Conservation (phyloP, 1,140 invertebrate species). For the Brachionus angularis region DNA sequence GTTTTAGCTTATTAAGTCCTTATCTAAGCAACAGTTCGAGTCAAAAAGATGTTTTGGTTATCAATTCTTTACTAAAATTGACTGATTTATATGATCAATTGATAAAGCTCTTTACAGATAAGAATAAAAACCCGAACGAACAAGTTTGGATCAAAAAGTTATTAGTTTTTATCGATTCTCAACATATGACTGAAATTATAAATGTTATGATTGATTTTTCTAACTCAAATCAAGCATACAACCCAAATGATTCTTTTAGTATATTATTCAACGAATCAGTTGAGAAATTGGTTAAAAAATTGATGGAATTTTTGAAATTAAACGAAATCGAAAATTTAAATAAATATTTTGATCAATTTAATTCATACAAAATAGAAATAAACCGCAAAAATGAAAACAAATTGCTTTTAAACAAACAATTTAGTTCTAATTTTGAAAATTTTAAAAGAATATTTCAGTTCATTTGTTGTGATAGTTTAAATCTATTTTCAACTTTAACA, state of each 20-base stretch:
- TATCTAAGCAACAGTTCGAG: not conserved
- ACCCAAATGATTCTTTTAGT: no score
- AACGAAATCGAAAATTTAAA: slow-evolving; percentile 18
- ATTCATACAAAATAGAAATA: slow-evolving; percentile 7
- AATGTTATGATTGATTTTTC: not conserved
- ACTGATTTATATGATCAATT: not conserved
- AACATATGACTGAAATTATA: not conserved
- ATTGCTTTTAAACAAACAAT: not conserved
- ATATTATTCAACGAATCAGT: not conserved
- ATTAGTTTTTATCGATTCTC: not conserved
- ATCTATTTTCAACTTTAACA: not conserved
- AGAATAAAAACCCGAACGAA: not conserved
- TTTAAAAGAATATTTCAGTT: slow-evolving; percentile 25
- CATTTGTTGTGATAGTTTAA: not conserved
- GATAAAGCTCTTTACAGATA: slow-evolving; percentile 11
- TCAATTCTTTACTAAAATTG: not conserved
- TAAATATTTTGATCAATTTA: slow-evolving; percentile 37
- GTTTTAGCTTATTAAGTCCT: not conserved
- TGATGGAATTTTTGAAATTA: not conserved
- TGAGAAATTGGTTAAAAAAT: not conserved
- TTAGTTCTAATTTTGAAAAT: slow-evolving; percentile 16
- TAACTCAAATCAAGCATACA: not conserved
- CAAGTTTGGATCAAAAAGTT: slow-evolving; percentile 23
- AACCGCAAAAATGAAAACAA: not conserved
- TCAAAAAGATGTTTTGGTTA: not conserved